Base-by-base conservation (phyloP, 2,113 vertebrate species). In the Forbesichthys papilliferus region DNA sequence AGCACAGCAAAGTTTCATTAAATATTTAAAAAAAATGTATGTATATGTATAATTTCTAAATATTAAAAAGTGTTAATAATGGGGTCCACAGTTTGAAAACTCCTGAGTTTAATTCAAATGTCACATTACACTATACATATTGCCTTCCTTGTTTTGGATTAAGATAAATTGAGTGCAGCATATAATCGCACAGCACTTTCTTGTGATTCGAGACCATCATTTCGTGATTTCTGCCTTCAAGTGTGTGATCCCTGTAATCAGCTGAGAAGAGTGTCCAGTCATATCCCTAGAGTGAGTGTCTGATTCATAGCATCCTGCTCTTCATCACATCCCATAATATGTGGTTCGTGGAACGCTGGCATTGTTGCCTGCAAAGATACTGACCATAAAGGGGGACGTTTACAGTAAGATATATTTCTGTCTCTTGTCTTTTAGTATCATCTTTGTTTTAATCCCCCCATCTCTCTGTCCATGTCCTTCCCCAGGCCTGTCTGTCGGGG, bases 261-360 rank as follows among this genome's bases (percentile, higher is more conserved):
- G 58, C 68, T 51, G 69, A 64, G 81, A 68, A 62, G 78, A 83
- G 80, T 66, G 57, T 72, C 61, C 81, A 75, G 66, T 72, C 78
- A 69, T 73, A 69, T 80, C 79, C 82, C 72, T 66, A 83, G 78
- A 62, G 76, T 52, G 54, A 56, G 69, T 77, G 80, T 81, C 79
- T 92, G 88, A 90, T 90, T 90, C 89, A 90, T 89, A 69, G 85
- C 42, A 62, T 77, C 66, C 69, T 83, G 74, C 86, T 84, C 81
- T 90, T 88, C 79, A 88, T 92, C 90, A 91, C 79, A 27, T 86
- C 81, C 27, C 27, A 27, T 90, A 90, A 91, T 84, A 86, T 90
- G 91, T 88, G 83, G 80, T 81, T 78, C 82, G 18, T 53, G 80
- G 81, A 77, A 79, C 58, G 1, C 49, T 61, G 73, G 82, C 77